These are phyloP conservation scores for Zaprionus tsacasi DNA, from an alignment of 1,140 invertebrate species.

Conservation along the genomic window DNA sequence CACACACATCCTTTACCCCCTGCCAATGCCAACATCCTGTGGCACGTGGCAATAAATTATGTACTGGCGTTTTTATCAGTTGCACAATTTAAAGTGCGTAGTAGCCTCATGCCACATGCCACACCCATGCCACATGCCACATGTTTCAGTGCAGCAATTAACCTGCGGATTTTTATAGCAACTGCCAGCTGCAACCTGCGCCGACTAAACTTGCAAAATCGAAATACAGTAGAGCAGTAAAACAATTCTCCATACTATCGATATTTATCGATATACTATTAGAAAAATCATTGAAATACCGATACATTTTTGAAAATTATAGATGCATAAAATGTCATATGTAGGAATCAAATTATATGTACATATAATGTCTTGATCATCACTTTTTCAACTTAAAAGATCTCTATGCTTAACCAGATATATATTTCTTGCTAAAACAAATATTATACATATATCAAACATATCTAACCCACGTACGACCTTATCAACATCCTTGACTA, in stretches of 20 bases:
- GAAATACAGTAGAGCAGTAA: no score
- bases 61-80: conserved; percentile 26
- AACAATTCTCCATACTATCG: no score
- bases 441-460: not conserved
- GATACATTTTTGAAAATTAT: no score
- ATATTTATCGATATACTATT: no score
- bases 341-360: no score
- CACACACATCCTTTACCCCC: not conserved
- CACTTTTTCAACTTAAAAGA: not conserved
- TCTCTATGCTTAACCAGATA: not conserved
- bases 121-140: conserved; percentile 1
- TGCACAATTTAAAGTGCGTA: conserved; percentile 20
- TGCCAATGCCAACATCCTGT: not conserved
- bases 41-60: conserved; percentile 16
- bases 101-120: conserved; percentile 7
- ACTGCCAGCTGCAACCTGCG: not conserved
- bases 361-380: not conserved
- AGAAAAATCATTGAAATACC: no score
- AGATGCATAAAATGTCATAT: no score
- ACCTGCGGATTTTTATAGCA: not conserved
- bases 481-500: conserved; percentile 6
- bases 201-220: no score
- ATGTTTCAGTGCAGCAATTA: not conserved
- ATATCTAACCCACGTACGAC: not conserved
- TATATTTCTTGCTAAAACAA: not conserved